phyloP scores from a whole-genome alignment of 2,888 invertebrate genomes.

The Pegoplata infirma region DNA sequence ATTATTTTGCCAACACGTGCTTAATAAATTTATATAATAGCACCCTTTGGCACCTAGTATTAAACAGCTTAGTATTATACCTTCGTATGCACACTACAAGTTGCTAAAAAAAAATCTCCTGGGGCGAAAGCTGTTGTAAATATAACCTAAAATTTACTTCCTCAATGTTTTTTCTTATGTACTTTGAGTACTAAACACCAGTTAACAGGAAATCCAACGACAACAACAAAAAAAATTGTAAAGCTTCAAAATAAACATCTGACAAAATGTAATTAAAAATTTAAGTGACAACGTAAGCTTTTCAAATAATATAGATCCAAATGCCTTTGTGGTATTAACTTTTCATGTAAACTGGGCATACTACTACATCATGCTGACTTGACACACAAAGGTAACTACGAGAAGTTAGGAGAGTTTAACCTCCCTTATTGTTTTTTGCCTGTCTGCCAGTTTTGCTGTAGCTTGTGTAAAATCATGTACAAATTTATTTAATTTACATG shows the following conservation, averaged over 20 bases:
- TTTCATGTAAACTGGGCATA: slow-evolving; percentile 48
- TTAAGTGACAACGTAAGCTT: slow-evolving; percentile 48
- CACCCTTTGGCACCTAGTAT: background rate
- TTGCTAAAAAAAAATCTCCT: slow-evolving; percentile 2
- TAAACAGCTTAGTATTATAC: background rate
- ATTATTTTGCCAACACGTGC: background rate
- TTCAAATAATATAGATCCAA: slow-evolving; percentile 6
- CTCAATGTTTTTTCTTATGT: too few relatives aligned
- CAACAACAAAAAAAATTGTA: background rate
- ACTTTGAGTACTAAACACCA: background rate
- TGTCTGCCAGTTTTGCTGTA: background rate
- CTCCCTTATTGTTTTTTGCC: slow-evolving; percentile 9
- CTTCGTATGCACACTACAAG: background rate
- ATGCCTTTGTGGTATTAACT: slow-evolving; percentile 51
- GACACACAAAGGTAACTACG: too few relatives aligned
- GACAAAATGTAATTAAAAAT: slow-evolving; percentile 55
- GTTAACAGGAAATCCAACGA: background rate
- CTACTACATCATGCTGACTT: too few relatives aligned
- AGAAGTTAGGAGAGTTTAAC: slow-evolving; percentile 10
- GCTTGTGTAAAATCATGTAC: background rate
- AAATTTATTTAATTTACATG: background rate
- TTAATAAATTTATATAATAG: background rate
- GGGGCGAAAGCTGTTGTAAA: slow-evolving; percentile 2
- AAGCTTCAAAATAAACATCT: slow-evolving; percentile 34
- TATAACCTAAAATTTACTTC: slow-evolving; percentile 18